A percentile compares a stretch with the other conserved stretches of the same genome.
These are phyloP conservation scores for Scaptomyza parva DNA, from an alignment of 2,888 invertebrate species.

Conservation along the genomic window DNA sequence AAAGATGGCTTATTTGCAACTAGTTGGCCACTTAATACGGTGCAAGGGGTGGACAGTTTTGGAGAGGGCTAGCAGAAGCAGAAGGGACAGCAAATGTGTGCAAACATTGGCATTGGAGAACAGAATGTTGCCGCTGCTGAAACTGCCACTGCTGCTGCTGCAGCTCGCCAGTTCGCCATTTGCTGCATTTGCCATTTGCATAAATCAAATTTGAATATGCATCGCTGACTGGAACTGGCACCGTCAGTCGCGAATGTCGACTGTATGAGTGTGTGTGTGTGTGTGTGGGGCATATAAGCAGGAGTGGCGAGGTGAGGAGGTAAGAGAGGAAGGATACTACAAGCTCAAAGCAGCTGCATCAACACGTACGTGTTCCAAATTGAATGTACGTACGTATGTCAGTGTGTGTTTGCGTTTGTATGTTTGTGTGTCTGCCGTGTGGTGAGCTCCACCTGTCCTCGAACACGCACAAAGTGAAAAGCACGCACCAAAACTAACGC, in stretches of 20 bases:
- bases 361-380: conserved; percentile 36
- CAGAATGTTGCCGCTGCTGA: background rate
- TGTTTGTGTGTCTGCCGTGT: conserved; percentile 4
- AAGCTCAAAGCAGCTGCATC: conserved; percentile 51
- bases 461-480: conserved; percentile 56
- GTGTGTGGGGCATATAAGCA: background rate
- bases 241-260: conserved; percentile 24
- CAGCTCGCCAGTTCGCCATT: conserved; percentile 18
- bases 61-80: background rate
- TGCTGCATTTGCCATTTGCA: conserved; percentile 69
- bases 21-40: conserved; percentile 39
- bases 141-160: conserved; percentile 2
- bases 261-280: too few relatives aligned
- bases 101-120: conserved; percentile 49
- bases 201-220: conserved; percentile 80
- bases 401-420: background rate
- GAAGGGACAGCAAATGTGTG: conserved; percentile 23
- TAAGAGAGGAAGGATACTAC: conserved; percentile 7
- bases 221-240: conserved; percentile 59
- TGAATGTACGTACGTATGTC: background rate
- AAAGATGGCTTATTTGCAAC: conserved; percentile 53
- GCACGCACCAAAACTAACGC: conserved; percentile 63
- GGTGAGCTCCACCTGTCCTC: conserved; percentile 41
- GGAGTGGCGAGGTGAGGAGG: background rate
- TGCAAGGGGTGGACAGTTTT: background rate